Evolutionary conservation across 2,888 invertebrate species (phyloP), one percentile per base, ranked within the genome.

Genomic region (Synergus itoensis): DNA sequence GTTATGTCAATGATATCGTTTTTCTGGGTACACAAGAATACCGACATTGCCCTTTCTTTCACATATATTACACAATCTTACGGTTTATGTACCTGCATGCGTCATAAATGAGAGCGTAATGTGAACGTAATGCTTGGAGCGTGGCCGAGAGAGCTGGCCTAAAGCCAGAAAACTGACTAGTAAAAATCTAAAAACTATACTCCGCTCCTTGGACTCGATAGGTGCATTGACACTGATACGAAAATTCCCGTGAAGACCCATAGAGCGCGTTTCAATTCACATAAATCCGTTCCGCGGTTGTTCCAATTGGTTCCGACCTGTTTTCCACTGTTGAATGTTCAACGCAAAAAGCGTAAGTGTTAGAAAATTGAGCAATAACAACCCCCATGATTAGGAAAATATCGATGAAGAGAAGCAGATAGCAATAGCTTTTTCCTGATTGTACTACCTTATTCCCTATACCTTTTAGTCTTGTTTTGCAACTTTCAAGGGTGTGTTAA

Each of bases 221-320:
- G 84, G 89, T 85, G 88, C 89, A 88, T 88, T 86, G 88, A 88
- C 89, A 88, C 86, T 82, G 83, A 83, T 84, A 79, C 81, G 80
- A 83, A 85, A 84, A 85, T 84, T 83, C 81, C 79, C 81, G 57
- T 78, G 76, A 73, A 73, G 45, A 4, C 9, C 12, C 60, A 60
- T 60, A 60, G 21, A 3, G 21, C 60, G 60, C 60, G 60, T 53
- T 36, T 73, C 67, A 67, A 48, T 53, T 73, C 36, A 28, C 16
- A 48, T n/a, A 73, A 73, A 73, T 73, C 73, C 48, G 53, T 53
- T 73, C 36, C n/a, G 48, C 53, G 45, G 21, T 64, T 43, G 21
- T 28, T 60, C 8, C 63, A 14, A 45, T 41, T 18, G 12, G 76
- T 76, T 64, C 21, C 36, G n/a, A 40, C 7, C 14, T 9, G 36